Percentiles rank a stretch among this genome's conserved stretches.
These are phyloP conservation scores for Eumeta japonica DNA, from an alignment of 1,140 invertebrate genomes.

Conservation along the genomic window DNA sequence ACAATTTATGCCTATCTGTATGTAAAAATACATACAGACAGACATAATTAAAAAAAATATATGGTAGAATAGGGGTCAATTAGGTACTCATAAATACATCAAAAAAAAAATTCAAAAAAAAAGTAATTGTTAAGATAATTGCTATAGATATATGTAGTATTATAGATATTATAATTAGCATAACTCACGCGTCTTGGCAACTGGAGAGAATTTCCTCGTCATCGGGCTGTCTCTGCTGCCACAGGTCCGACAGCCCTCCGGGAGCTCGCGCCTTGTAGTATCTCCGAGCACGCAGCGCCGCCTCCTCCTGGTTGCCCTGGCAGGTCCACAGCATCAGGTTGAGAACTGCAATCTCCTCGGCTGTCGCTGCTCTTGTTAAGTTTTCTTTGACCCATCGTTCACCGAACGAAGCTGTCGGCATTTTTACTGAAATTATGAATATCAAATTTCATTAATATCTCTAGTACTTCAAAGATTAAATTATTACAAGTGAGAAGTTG, in stretches of 20 bases:
- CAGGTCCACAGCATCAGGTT: constrained; percentile 31
- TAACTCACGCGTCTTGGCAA: constrained; percentile 47
- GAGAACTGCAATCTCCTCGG: constrained; percentile 28
- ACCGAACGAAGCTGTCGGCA: constrained; percentile 48
- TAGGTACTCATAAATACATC: neutral
- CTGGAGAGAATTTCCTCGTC: constrained; percentile 48
- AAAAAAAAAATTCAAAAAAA: constrained; percentile 1
- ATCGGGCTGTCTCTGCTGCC: constrained; percentile 38
- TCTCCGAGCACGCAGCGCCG: constrained; percentile 32
- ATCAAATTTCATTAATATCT: no score
- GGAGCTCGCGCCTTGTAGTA: constrained; percentile 40
- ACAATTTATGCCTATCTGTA: no score
- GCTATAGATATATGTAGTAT: no score
- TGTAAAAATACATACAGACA: no score
- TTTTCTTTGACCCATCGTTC: constrained; percentile 48
- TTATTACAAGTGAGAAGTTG: no score
- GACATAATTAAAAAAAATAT: no score
- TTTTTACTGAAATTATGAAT: no score
- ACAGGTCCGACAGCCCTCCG: constrained; percentile 32
- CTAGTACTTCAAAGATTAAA: no score
- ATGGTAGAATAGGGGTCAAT: neutral
- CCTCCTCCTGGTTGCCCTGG: constrained; percentile 31
- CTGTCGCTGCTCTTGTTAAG: constrained; percentile 26
- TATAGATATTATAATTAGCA: no score
- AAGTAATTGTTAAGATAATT: no score